Percentiles rank a stretch among this genome's conserved stretches.
phyloP scores from a whole-genome alignment of 23 tunicate species.

The Phallusia fumigata region DNA sequence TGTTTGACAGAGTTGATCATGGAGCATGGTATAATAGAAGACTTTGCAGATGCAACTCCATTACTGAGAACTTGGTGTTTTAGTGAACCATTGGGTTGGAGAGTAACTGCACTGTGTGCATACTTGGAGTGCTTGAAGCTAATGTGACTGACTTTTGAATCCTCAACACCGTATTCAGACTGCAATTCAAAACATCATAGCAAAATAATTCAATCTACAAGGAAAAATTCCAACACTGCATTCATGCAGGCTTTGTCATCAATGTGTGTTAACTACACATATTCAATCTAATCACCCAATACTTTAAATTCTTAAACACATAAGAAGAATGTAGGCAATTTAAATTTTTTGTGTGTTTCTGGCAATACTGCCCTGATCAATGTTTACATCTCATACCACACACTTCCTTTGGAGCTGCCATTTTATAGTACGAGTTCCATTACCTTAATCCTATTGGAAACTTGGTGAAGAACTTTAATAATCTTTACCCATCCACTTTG shows the following conservation, averaged over 20 bases:
- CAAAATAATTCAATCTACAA: too few species aligned
- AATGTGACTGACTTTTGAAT: slow-evolving; percentile 26
- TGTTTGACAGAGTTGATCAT: not conserved
- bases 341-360: too few species aligned
- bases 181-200: not conserved
- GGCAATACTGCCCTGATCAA: too few species aligned
- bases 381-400: too few species aligned
- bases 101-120: slow-evolving; percentile 61
- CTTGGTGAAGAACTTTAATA: slow-evolving; percentile 59
- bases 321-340: too few species aligned
- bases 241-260: too few species aligned
- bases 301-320: too few species aligned
- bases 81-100: slow-evolving; percentile 70
- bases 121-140: slow-evolving; percentile 26
- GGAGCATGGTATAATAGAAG: not conserved
- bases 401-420: too few species aligned
- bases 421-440: not conserved
- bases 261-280: too few species aligned
- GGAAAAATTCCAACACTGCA: not conserved
- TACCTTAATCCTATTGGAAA: slow-evolving; percentile 71
- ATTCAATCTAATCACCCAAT: too few species aligned
- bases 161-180: slow-evolving; percentile 41
- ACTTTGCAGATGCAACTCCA: not conserved
- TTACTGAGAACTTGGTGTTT: slow-evolving; percentile 18
- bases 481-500: slow-evolving; percentile 63